Evolutionary conservation across 2,888 invertebrate species (phyloP).

Genomic region (Scaptomyza parva): DNA sequence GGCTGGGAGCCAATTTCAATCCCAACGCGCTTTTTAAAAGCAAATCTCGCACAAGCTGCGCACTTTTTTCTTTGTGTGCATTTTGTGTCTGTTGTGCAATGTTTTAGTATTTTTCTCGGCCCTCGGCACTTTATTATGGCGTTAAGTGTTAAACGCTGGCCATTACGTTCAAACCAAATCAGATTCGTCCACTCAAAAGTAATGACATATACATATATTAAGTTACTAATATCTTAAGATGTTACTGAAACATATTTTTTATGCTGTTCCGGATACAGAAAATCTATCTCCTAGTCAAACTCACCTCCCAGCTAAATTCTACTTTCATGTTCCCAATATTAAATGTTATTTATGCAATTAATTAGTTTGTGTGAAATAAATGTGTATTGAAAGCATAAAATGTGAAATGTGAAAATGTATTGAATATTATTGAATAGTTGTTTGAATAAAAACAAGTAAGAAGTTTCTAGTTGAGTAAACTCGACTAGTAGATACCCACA

Average conservation of each 20-base stretch:
- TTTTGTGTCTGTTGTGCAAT: slow-evolving; percentile 60
- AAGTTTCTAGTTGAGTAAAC: no score
- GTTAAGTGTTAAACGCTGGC: slow-evolving; percentile 56
- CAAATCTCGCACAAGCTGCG: slow-evolving; percentile 65
- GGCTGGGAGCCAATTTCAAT: slow-evolving; percentile 53
- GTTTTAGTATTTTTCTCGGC: slow-evolving; percentile 57
- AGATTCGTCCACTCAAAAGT: slow-evolving; percentile 37
- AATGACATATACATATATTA: slow-evolving; percentile 34
- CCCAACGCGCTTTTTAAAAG: slow-evolving; percentile 71
- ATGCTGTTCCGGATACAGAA: no score
- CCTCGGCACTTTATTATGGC: slow-evolving; percentile 44
- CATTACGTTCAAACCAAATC: slow-evolving; percentile 32
- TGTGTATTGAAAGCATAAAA: neutral
- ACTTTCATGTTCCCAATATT: neutral
- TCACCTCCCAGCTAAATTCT: neutral
- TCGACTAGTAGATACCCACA: no score
- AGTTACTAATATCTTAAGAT: neutral
- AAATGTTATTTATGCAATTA: slow-evolving; percentile 44
- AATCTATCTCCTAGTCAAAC: neutral
- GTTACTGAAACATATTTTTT: neutral
- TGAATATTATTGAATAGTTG: no score
- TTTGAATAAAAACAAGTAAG: no score
- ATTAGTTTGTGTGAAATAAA: slow-evolving; percentile 36
- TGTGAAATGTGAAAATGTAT: neutral
- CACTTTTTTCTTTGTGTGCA: slow-evolving; percentile 34